Percentiles rank a stretch among this genome's conserved stretches.
Evolutionary conservation across 53 echinoderm and acorn worm species (phyloP).

Genomic region (Actinopyga echinites): DNA sequence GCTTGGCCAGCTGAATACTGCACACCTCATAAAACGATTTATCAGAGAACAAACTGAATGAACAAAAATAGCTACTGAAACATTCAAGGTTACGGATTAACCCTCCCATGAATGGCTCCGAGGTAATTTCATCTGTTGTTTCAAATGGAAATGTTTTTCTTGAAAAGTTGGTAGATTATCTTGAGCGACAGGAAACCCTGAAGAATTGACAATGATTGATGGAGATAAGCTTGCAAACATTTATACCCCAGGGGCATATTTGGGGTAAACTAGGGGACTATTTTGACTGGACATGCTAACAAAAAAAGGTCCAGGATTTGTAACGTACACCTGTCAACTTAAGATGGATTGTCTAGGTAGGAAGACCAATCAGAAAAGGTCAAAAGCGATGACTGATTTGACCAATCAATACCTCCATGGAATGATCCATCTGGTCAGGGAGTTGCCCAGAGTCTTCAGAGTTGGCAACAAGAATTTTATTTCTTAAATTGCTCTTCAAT

Average conservation of each 20-base stretch:
- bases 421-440: too few species aligned
- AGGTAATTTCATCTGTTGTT: not conserved
- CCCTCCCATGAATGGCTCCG: not conserved
- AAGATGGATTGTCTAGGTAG: not conserved
- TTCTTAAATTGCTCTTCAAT: too few species aligned
- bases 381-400: not conserved
- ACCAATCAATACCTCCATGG: too few species aligned
- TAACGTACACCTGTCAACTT: constrained; percentile 1
- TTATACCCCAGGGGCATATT: not conserved
- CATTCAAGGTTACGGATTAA: constrained; percentile 21
- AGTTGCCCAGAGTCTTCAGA: too few species aligned
- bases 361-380: not conserved
- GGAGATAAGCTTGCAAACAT: not conserved
- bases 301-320: not conserved
- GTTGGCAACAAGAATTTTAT: too few species aligned
- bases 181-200: too few species aligned
- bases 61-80: not conserved
- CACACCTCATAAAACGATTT: too few species aligned
- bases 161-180: too few species aligned
- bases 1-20: too few species aligned
- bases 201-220: constrained; percentile 2
- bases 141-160: too few species aligned
- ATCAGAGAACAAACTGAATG: too few species aligned
- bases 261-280: not conserved
- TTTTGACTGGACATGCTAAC: not conserved